Conservation (phyloP, 2,113 vertebrate species). For the Dasyornis broadbenti region DNA sequence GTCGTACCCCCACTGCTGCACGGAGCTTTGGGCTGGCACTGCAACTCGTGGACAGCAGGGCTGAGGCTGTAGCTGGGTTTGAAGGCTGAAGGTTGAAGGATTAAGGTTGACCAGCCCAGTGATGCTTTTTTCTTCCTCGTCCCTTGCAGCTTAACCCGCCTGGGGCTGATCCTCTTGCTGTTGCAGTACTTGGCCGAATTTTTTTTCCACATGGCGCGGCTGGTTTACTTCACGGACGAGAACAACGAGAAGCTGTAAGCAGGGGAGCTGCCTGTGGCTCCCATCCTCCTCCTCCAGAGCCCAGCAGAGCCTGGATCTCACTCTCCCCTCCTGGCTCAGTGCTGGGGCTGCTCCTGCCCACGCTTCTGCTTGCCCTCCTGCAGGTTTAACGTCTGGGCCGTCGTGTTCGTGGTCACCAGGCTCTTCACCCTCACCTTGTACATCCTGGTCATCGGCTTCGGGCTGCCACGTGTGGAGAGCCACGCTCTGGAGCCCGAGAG, state of each 20-base stretch:
- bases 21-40: background rate
- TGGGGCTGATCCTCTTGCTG: constrained; percentile 89
- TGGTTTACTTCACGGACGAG: constrained; percentile 91
- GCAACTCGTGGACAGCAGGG: background rate
- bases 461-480: constrained; percentile 86
- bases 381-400: constrained; percentile 92
- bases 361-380: background rate
- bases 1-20: background rate
- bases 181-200: constrained; percentile 90
- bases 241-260: constrained; percentile 94
- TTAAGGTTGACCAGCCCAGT: background rate
- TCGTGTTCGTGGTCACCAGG: constrained; percentile 87
- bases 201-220: constrained; percentile 88
- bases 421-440: constrained; percentile 91
- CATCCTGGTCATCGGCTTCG: constrained; percentile 92
- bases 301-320: background rate
- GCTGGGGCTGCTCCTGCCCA: background rate
- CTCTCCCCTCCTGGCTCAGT: background rate
- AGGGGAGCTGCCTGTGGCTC: background rate
- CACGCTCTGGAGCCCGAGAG: constrained; percentile 84
- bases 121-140: background rate
- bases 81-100: background rate
- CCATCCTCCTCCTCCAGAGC: background rate
- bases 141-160: constrained; percentile 81
- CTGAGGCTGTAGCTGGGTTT: background rate